phyloP scores from a whole-genome alignment of 2,888 invertebrate genomes.

The Drosophila hamatofila region DNA sequence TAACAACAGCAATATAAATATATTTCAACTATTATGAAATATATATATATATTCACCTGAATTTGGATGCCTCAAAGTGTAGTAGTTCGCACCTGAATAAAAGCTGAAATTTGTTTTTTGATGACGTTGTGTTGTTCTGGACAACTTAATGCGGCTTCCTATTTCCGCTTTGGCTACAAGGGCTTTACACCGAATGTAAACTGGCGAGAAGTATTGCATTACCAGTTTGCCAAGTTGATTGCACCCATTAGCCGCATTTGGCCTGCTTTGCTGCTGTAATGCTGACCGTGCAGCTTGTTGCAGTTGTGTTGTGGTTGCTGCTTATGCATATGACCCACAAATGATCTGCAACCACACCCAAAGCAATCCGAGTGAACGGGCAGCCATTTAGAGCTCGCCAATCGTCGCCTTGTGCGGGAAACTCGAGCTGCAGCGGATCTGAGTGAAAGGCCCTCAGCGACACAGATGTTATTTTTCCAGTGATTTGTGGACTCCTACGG shows the following conservation, averaged over 20 bases:
- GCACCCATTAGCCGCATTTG: conserved; percentile 60
- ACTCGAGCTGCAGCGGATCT: conserved; percentile 32
- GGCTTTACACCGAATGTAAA: conserved; percentile 24
- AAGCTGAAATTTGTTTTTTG: conserved; percentile 3
- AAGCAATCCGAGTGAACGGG: conserved; percentile 56
- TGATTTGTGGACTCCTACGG: conserved; percentile 4
- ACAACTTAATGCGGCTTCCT: conserved; percentile 63
- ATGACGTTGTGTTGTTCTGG: conserved; percentile 28
- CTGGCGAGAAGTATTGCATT: conserved; percentile 47
- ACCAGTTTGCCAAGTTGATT: conserved; percentile 52
- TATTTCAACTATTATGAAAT: background rate
- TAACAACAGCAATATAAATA: background rate
- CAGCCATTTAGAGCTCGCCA: conserved; percentile 28
- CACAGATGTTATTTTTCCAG: conserved; percentile 34
- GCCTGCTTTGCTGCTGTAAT: conserved; percentile 38
- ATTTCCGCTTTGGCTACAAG: conserved; percentile 59
- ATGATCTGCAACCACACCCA: conserved; percentile 55
- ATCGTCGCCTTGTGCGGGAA: conserved; percentile 48
- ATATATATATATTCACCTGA: background rate
- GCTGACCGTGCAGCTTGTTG: conserved; percentile 58
- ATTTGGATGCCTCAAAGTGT: background rate
- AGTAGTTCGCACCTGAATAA: background rate
- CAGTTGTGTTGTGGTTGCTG: conserved; percentile 31
- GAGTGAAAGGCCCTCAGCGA: conserved; percentile 53
- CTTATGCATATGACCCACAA: conserved; percentile 73